Conservation (phyloP, 1,140 invertebrate genomes). For the Branchinecta lynchi region DNA sequence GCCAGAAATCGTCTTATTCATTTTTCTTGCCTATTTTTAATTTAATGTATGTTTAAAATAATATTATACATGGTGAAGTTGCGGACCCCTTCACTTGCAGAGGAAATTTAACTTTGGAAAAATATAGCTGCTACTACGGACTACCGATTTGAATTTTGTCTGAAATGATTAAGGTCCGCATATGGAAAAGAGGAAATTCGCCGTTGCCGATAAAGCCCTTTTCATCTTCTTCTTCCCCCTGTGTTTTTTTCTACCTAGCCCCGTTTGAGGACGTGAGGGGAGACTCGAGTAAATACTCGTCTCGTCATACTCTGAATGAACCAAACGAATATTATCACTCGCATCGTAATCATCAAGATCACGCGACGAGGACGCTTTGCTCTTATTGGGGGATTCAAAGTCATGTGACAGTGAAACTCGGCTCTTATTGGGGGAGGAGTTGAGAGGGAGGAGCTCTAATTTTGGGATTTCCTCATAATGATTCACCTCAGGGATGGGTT, state of each 20-base stretch:
- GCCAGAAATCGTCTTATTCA: too few relatives aligned
- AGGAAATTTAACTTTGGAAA: too few relatives aligned
- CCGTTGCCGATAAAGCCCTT: not conserved
- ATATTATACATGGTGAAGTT: too few relatives aligned
- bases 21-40: too few relatives aligned
- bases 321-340: slow-evolving; percentile 1
- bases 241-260: not conserved
- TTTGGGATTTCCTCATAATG: slow-evolving; percentile 1
- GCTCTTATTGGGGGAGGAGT: too few relatives aligned
- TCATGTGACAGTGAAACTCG: too few relatives aligned
- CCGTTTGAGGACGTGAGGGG: not conserved
- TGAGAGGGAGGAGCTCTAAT: not conserved
- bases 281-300: not conserved
- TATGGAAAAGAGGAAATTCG: not conserved
- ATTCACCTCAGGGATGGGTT: not conserved
- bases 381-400: too few relatives aligned
- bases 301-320: not conserved
- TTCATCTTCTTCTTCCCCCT: not conserved
- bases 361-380: too few relatives aligned
- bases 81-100: too few relatives aligned
- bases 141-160: too few relatives aligned
- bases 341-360: not conserved
- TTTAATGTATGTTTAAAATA: too few relatives aligned
- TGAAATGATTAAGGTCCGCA: not conserved
- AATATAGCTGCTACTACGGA: too few relatives aligned